Base-by-base conservation (phyloP, 2,888 invertebrate genomes). In the Harmothoe impar region DNA sequence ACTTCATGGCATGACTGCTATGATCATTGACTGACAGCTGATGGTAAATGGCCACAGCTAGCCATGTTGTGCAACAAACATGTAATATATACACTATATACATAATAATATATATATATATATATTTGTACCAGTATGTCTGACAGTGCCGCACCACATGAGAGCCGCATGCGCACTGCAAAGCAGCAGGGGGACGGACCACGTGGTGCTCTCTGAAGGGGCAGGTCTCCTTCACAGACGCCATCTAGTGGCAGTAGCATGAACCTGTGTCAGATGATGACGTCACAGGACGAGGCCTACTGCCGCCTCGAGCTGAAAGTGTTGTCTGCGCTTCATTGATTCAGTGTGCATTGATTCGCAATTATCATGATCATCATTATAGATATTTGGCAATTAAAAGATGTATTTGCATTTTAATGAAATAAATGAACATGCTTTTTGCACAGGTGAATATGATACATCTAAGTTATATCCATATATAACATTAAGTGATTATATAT, bases 181-280 rank as follows among this genome's bases (percentile, higher is more conserved):
- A n/a, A 17, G 17, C 77, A 77, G 77, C 31, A 31, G 77, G 77
- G n/a, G 31, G 15, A 31, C 25, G 77, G 77, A 77, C 77, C 77
- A 77, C 77, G 77, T 77, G 31, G 31, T 25, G 77, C 25, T 31
- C 15, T 17, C 77, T 29, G 77, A 77, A 31, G 77, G 77, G 77
- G 77, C 77, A 77, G 77, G 77, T 31, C 77, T 77, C 77, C 31
- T 77, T 77, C 29, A 25, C 31, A 15, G 31, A 17, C 77, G 43
- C 33, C 81, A 81, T n/a, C 81, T 81, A 15, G 81, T 43, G 81
- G 81, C 81, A 81, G 81, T 81, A 20, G 81, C 17, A 43, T 81
- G 33, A 3, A 35, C 43, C 81, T 81, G 15, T 81, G 81, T 33
- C 25, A 7, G 81, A 43, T 25, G 15, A 81, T 81, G 81, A 81